phyloP scores from a whole-genome alignment of 2,113 vertebrate genomes.

The Osmerus eperlanus region DNA sequence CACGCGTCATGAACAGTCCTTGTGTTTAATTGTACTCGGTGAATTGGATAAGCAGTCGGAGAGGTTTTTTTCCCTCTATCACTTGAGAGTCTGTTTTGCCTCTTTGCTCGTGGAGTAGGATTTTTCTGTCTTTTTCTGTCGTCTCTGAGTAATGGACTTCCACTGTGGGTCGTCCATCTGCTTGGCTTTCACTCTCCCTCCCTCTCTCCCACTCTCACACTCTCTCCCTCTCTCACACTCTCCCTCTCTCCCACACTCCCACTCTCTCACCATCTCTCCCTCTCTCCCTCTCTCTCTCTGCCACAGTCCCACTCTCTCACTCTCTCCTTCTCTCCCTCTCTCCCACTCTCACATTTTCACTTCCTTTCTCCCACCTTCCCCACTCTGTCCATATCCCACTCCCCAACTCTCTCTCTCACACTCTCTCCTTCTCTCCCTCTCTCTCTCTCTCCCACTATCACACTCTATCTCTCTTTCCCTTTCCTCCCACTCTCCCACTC shows the following conservation, averaged over 20 bases:
- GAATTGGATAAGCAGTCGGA: slow-evolving; percentile 26
- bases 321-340: no score
- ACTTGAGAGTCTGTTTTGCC: slow-evolving; percentile 25
- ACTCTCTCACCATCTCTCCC: neutral
- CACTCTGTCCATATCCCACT: no score
- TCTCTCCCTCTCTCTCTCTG: no score
- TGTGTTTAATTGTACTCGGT: slow-evolving; percentile 38
- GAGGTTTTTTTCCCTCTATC: slow-evolving; percentile 15
- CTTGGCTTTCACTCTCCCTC: slow-evolving; percentile 18
- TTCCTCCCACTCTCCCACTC: no score
- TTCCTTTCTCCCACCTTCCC: neutral
- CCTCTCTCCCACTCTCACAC: no score
- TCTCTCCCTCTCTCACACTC: slow-evolving; percentile 15
- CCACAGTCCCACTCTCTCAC: no score
- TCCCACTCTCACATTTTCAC: no score
- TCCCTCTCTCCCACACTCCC: slow-evolving; percentile 14
- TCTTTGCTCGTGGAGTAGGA: neutral
- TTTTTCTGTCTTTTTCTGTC: slow-evolving; percentile 18
- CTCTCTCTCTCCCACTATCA: no score
- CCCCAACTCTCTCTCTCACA: no score
- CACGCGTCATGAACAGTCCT: slow-evolving; percentile 41
- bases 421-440: no score
- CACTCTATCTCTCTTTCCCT: no score
- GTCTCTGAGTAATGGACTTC: slow-evolving; percentile 26
- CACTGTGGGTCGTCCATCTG: slow-evolving; percentile 19